Conservation (phyloP, 2,888 invertebrate species). For the Muscina levida region DNA sequence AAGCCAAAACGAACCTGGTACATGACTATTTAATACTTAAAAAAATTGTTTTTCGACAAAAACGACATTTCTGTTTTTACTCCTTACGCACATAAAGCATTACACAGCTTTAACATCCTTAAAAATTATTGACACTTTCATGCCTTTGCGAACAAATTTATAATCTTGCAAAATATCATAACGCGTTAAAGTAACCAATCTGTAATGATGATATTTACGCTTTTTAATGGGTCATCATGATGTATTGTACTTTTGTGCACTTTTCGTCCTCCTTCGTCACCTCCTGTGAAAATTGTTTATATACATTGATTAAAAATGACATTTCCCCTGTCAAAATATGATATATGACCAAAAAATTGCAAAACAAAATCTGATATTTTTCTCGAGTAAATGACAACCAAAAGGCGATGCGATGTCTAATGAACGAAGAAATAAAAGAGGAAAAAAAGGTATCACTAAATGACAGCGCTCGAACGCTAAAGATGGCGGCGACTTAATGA, state of each 20-base stretch:
- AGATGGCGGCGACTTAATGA: slow-evolving; percentile 66
- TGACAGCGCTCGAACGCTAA: slow-evolving; percentile 55
- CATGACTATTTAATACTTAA: too few species aligned
- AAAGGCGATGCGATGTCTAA: slow-evolving; percentile 19
- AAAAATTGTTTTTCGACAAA: too few species aligned
- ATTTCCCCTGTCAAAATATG: slow-evolving; percentile 75
- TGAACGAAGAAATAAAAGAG: slow-evolving; percentile 42
- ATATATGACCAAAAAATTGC: slow-evolving; percentile 71
- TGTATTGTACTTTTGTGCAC: slow-evolving; percentile 28
- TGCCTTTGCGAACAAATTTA: not conserved
- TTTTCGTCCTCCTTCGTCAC: slow-evolving; percentile 8
- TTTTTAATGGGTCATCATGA: slow-evolving; percentile 43
- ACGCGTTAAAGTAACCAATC: slow-evolving; percentile 32
- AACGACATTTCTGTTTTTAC: too few species aligned
- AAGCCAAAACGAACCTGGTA: too few species aligned
- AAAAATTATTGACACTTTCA: not conserved
- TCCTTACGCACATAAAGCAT: too few species aligned
- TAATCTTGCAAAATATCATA: not conserved
- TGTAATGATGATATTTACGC: slow-evolving; percentile 54
- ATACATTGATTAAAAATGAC: slow-evolving; percentile 77
- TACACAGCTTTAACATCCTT: not conserved
- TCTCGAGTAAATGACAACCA: slow-evolving; percentile 48
- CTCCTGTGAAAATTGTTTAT: slow-evolving; percentile 73
- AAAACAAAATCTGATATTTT: slow-evolving; percentile 60
- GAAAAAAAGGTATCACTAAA: slow-evolving; percentile 50